Base-by-base conservation (phyloP, 1,140 invertebrate genomes). In the Mya arenaria region DNA sequence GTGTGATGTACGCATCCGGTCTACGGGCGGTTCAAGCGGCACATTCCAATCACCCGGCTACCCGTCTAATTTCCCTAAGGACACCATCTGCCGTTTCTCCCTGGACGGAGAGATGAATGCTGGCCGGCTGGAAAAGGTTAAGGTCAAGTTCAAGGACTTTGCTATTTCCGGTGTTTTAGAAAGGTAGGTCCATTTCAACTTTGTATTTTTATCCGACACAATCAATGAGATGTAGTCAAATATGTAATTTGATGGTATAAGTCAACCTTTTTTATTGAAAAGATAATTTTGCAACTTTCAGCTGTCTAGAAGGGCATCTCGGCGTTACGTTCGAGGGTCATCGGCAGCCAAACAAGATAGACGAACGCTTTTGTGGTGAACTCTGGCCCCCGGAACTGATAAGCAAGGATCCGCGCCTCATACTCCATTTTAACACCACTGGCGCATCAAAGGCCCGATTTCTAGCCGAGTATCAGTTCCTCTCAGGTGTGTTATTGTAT, bases 1-100 rank as follows among this genome's bases (percentile, higher is more conserved):
- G 94, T 99, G 98, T 94, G 98, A 99, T 94, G 97, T 98, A 93
- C 97, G 97, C 93, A 98, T 99, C 90, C 95, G 98, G 85, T 98
- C 97, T 93, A 58, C 37, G 96, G 96, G 94, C 93, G 96, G 97
- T 93, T 97, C 97, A 60, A 95, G 94, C 85, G 98, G 98, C 85
- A 95, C 94, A 91, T 97, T 99, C 85, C 97, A 96, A 93, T 98
- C 97, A 93, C 98, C 98, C 83, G 98, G 98, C 94, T 99, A 96
- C 94, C 98, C 97, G 89, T 98, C 95, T 94, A 96, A 96, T 62
- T 99, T 98, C 94, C 96, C 98, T 93, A 96, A 96, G 85, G 98
- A 98, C 94, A 96, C 97, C 91, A 97, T 98, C 82, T 99, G 98
- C 94, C 96, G 97, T 92, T 99, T 98, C 94, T 99, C 98, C 94